Conservation (phyloP, 2,888 invertebrate genomes). For the Caenorhabditis sp. region DNA sequence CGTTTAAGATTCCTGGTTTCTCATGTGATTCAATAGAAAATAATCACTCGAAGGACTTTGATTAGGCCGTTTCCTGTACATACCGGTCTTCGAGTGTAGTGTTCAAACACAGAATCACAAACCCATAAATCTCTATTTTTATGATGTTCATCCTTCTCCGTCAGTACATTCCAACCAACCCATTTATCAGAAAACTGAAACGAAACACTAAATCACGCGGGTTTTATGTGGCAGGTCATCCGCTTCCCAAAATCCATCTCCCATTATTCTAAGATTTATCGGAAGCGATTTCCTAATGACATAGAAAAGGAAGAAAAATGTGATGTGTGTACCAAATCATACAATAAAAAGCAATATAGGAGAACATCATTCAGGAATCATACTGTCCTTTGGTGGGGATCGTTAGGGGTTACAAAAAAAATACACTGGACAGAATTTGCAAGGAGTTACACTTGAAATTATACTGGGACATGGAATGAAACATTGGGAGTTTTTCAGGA, state of each 20-base stretch:
- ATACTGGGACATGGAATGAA: conserved; percentile 43
- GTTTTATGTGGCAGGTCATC: conserved; percentile 8
- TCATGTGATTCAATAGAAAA: too few relatives aligned
- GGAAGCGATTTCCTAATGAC: conserved; percentile 39
- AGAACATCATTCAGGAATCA: conserved; percentile 28
- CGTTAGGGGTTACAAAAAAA: background rate
- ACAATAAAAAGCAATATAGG: conserved; percentile 14
- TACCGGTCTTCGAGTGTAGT: background rate
- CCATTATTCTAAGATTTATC: conserved; percentile 45
- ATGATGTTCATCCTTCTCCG: background rate
- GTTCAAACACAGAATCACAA: conserved; percentile 1
- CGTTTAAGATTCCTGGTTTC: too few relatives aligned
- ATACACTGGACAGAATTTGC: background rate
- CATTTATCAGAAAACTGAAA: conserved; percentile 12
- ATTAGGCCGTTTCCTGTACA: too few relatives aligned
- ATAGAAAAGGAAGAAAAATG: conserved; percentile 8
- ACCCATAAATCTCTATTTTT: conserved; percentile 3
- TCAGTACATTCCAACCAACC: background rate
- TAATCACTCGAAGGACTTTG: too few relatives aligned
- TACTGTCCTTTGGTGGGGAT: background rate
- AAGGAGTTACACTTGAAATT: conserved; percentile 15
- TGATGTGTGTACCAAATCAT: conserved; percentile 36
- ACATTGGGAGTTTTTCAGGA: background rate
- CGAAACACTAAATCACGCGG: conserved; percentile 1
- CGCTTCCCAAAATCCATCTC: conserved; percentile 4